Percentiles rank a stretch among this genome's conserved stretches.
Conservation (phyloP, 2,113 vertebrate genomes). For the Dromas ardeola region DNA sequence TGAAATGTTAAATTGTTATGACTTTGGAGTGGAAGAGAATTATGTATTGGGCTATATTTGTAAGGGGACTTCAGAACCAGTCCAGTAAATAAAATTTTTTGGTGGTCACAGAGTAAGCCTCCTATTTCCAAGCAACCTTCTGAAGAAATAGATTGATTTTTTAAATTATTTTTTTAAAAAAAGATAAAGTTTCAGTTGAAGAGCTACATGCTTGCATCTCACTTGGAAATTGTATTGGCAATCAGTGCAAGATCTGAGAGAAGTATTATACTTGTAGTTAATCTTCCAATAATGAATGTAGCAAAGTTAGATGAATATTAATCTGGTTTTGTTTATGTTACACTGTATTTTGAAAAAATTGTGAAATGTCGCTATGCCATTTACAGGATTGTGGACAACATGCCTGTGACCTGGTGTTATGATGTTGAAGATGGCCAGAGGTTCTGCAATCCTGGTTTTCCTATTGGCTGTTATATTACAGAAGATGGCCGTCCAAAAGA, state of each 20-base stretch:
- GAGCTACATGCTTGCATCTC: not conserved
- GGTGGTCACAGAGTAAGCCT: not conserved
- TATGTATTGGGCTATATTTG: not conserved
- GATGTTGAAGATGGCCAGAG: slow-evolving; percentile 91
- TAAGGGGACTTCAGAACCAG: not conserved
- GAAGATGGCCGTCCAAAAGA: slow-evolving; percentile 88
- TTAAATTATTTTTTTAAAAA: not conserved
- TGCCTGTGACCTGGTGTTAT: slow-evolving; percentile 99
- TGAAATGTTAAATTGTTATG: not conserved
- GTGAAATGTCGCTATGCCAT: not conserved
- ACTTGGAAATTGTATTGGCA: not conserved
- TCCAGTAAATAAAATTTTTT: not conserved
- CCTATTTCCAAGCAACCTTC: not conserved
- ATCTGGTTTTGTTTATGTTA: not conserved
- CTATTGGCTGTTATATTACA: slow-evolving; percentile 93
- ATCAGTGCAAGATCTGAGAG: not conserved
- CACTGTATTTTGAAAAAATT: not conserved
- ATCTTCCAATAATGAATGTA: not conserved
- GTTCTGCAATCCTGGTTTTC: slow-evolving; percentile 98
- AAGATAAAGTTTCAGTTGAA: not conserved
- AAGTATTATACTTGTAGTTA: not conserved
- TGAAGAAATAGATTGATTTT: not conserved
- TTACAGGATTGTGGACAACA: slow-evolving; percentile 97
- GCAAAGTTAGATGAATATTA: not conserved
- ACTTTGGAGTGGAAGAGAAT: not conserved